These are phyloP conservation scores for Apamea anceps DNA, from an alignment of 2,888 invertebrate genomes.

Conservation along the genomic window DNA sequence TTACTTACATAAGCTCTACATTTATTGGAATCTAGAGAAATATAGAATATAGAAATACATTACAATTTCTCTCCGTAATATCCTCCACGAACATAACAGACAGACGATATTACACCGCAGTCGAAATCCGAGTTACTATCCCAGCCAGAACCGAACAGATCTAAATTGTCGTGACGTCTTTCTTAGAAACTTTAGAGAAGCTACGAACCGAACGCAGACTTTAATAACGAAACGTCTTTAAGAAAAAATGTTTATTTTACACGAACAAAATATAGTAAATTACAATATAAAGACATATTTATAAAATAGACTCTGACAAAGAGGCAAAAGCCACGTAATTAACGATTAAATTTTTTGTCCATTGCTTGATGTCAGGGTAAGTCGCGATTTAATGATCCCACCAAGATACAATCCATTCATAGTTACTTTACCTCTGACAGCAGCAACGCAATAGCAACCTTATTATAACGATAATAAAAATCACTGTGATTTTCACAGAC, in stretches of 20 bases:
- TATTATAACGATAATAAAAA: too few relatives aligned
- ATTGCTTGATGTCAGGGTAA: neutral
- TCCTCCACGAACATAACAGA: conserved; percentile 23
- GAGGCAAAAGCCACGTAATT: neutral
- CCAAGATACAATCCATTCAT: too few relatives aligned
- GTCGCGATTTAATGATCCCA: too few relatives aligned
- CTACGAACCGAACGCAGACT: conserved; percentile 20
- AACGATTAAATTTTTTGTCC: neutral
- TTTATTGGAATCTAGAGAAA: conserved; percentile 41
- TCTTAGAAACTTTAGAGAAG: conserved; percentile 27
- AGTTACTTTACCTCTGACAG: too few relatives aligned
- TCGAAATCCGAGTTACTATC: conserved; percentile 37
- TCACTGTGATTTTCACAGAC: too few relatives aligned
- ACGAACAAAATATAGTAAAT: neutral
- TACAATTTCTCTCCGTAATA: conserved; percentile 46
- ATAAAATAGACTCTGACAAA: neutral
- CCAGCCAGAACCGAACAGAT: conserved; percentile 18
- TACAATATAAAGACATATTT: neutral
- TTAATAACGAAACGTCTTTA: conserved; percentile 46
- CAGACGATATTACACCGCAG: conserved; percentile 47
- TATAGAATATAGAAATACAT: conserved; percentile 23
- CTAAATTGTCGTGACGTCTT: conserved; percentile 40
- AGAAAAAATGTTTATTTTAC: neutral
- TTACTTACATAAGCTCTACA: conserved; percentile 8
- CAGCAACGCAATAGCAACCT: too few relatives aligned